Percentiles rank a stretch among this genome's conserved stretches.
Conservation (phyloP, 1,140 invertebrate species). For the Drosophila nigromelanica region DNA sequence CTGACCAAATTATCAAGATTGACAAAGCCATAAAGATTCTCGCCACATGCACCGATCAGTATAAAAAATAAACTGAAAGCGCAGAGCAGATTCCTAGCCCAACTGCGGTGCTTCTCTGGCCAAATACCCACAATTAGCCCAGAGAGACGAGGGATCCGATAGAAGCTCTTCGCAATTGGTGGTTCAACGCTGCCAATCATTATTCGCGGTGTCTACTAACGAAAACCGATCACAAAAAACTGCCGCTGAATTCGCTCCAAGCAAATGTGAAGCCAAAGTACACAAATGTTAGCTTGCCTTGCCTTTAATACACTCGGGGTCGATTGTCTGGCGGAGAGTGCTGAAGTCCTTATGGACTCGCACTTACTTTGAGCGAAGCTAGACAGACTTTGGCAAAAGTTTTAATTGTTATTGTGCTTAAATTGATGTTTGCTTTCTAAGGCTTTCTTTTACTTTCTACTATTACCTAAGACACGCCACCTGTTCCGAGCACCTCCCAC, state of each 20-base stretch:
- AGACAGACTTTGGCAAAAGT: conserved; percentile 56
- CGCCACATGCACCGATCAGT: conserved; percentile 63
- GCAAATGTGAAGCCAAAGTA: conserved; percentile 41
- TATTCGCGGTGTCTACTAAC: conserved; percentile 24
- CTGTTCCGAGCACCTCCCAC: neutral
- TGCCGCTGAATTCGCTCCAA: neutral
- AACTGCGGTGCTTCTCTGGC: conserved; percentile 52
- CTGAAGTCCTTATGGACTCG: neutral
- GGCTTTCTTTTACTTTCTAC: neutral
- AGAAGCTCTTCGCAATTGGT: conserved; percentile 60
- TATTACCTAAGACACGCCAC: neutral
- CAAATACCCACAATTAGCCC: conserved; percentile 68
- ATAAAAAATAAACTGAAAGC: conserved; percentile 61
- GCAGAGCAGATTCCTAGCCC: conserved; percentile 42
- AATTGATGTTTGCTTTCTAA: conserved; percentile 35
- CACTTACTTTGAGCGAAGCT: neutral
- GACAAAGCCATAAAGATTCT: conserved; percentile 63
- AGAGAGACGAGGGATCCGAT: conserved; percentile 62
- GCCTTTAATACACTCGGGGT: conserved; percentile 43
- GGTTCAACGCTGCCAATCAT: conserved; percentile 47
- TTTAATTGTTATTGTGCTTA: conserved; percentile 70
- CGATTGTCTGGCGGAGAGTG: conserved; percentile 29
- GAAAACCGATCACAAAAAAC: neutral
- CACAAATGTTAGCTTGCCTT: neutral
- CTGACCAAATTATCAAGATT: conserved; percentile 64